Conservation (phyloP, 1,140 invertebrate species). For the Rhopalosiphum padi region DNA sequence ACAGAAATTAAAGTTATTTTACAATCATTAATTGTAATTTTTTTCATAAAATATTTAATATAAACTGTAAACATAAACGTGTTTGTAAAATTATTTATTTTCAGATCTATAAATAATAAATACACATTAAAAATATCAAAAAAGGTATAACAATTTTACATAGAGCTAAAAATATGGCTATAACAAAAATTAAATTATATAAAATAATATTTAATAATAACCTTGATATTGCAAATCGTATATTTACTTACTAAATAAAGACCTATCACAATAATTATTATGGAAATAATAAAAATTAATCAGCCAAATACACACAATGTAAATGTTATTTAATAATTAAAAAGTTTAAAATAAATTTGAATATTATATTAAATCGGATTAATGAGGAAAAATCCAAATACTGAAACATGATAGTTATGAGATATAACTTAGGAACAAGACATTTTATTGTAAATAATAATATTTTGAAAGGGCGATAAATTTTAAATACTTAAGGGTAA, state of each 20-base stretch:
- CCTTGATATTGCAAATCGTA: background rate
- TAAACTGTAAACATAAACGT: too few relatives aligned
- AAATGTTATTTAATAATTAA: background rate
- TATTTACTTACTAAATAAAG: background rate
- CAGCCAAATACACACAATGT: conserved; percentile 10
- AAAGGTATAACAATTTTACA: conserved; percentile 27
- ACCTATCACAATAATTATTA: background rate
- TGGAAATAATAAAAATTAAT: background rate
- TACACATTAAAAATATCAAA: background rate
- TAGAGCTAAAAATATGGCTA: conserved; percentile 6
- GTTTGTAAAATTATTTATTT: background rate
- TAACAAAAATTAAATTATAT: conserved; percentile 27
- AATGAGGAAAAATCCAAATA: background rate
- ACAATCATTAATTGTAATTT: background rate
- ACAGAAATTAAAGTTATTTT: background rate
- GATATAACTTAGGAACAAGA: background rate
- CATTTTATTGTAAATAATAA: background rate
- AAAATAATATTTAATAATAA: conserved; percentile 7
- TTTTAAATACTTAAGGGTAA: background rate
- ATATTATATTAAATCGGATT: background rate
- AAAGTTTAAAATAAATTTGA: background rate
- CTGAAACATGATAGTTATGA: background rate
- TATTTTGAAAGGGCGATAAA: background rate
- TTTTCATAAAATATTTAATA: too few relatives aligned
- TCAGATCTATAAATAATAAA: background rate